Evolutionary conservation across 1,140 invertebrate genomes (phyloP).

Genomic region (Apis dorsata): DNA sequence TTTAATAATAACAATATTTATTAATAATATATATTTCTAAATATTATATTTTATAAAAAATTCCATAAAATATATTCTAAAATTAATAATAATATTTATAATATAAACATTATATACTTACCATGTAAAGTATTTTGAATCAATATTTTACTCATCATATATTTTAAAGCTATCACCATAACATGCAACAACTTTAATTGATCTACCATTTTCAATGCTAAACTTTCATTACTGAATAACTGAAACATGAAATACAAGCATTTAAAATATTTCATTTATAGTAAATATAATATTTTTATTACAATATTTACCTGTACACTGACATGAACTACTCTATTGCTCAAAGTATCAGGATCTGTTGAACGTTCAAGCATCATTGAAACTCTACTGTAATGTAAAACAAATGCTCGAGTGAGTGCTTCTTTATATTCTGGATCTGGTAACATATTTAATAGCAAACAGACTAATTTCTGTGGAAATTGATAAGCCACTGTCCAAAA

Average conservation of each 20-base stretch:
- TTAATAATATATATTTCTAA: not conserved
- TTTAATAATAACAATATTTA: too few species aligned
- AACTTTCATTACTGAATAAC: constrained; percentile 95
- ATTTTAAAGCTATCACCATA: constrained; percentile 95
- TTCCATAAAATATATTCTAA: too few species aligned
- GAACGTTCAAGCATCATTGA: constrained; percentile 93
- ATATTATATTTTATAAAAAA: too few species aligned
- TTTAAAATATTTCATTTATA: constrained; percentile 68
- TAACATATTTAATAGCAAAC: constrained; percentile 96
- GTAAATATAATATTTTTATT: not conserved
- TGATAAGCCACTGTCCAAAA: constrained; percentile 99
- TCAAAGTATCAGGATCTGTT: constrained; percentile 92
- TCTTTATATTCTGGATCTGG: constrained; percentile 98
- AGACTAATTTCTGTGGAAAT: constrained; percentile 98
- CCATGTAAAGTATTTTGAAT: constrained; percentile 93
- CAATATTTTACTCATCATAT: constrained; percentile 96
- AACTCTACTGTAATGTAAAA: constrained; percentile 96
- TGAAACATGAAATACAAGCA: constrained; percentile 69
- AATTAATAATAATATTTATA: too few species aligned
- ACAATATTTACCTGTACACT: constrained; percentile 86
- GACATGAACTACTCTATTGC: constrained; percentile 97
- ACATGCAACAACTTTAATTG: constrained; percentile 94
- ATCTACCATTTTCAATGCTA: constrained; percentile 94
- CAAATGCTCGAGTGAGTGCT: constrained; percentile 95
- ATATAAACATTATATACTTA: constrained; percentile 67